Percentiles rank a stretch among this genome's conserved stretches.
These are phyloP conservation scores for Opisthograptis luteolata DNA, from an alignment of 2,888 invertebrate genomes.

Conservation along the genomic window DNA sequence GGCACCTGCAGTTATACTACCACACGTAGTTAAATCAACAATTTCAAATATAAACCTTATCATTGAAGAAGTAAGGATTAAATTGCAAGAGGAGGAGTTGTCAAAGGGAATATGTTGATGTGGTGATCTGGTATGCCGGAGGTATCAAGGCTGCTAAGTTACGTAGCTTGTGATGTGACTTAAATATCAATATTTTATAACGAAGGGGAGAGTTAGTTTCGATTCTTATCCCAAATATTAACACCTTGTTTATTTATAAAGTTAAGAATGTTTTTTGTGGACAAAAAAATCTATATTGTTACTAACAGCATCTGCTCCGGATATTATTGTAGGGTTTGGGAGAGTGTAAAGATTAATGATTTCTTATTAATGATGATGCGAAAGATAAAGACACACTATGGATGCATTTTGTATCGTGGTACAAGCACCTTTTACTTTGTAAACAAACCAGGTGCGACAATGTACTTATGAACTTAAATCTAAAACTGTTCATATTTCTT, in stretches of 20 bases:
- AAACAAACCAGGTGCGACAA: too few species aligned
- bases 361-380: conserved; percentile 17
- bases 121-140: conserved; percentile 75
- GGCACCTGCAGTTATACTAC: conserved; percentile 79
- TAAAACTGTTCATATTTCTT: too few species aligned
- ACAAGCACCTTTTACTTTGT: too few species aligned
- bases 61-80: conserved; percentile 11
- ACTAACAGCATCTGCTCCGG: conserved; percentile 66
- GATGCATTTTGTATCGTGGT: too few species aligned
- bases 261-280: conserved; percentile 54
- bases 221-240: conserved; percentile 75
- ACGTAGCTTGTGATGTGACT: conserved; percentile 73
- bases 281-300: conserved; percentile 54
- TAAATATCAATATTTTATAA: conserved; percentile 82
- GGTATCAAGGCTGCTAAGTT: conserved; percentile 71
- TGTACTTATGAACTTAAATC: too few species aligned
- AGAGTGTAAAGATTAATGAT: conserved; percentile 58
- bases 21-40: conserved; percentile 45
- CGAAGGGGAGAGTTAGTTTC: conserved; percentile 64
- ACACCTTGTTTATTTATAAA: conserved; percentile 80
- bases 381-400: too few species aligned
- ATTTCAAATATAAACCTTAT: conserved; percentile 40
- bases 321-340: conserved; percentile 51
- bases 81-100: conserved; percentile 34
- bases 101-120: conserved; percentile 72